A percentile compares a stretch with the other conserved stretches of the same genome.
Evolutionary conservation across 2,113 vertebrate genomes (phyloP).

Genomic region (Ia io): DNA sequence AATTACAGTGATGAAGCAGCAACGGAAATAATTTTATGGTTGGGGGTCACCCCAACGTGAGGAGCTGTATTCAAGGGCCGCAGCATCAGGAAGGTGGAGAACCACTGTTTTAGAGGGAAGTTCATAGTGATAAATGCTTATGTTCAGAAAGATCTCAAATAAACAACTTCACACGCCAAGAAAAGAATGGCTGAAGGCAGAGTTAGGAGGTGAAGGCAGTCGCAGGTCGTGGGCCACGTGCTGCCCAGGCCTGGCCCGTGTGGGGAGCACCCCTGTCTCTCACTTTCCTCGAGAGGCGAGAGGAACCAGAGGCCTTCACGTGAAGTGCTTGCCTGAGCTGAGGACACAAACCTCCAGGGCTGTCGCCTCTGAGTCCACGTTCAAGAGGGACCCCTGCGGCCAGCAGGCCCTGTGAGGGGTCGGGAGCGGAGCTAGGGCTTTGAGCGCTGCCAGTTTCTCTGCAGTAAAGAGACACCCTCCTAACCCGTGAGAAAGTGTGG

Average conservation of each 20-base stretch:
- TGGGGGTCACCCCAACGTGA: too few species aligned
- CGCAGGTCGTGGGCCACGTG: not conserved
- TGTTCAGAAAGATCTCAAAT: too few species aligned
- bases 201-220: not conserved
- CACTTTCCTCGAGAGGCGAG: not conserved
- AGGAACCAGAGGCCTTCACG: not conserved
- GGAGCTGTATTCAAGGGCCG: too few species aligned
- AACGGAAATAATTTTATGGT: too few species aligned
- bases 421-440: not conserved
- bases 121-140: too few species aligned
- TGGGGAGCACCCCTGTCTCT: not conserved
- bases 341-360: fast-evolving
- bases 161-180: too few species aligned
- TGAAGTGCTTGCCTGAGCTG: not conserved
- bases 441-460: not conserved
- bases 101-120: too few species aligned
- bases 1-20: too few species aligned
- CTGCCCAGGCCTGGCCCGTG: not conserved
- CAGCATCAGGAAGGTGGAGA: too few species aligned
- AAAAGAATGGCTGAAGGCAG: not conserved
- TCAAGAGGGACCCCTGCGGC: too few species aligned
- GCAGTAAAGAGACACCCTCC: not conserved
- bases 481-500: not conserved
- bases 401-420: not conserved
- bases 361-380: not conserved